Evolutionary conservation across 2,888 invertebrate species (phyloP).

Genomic region (Prenolepis imparis): DNA sequence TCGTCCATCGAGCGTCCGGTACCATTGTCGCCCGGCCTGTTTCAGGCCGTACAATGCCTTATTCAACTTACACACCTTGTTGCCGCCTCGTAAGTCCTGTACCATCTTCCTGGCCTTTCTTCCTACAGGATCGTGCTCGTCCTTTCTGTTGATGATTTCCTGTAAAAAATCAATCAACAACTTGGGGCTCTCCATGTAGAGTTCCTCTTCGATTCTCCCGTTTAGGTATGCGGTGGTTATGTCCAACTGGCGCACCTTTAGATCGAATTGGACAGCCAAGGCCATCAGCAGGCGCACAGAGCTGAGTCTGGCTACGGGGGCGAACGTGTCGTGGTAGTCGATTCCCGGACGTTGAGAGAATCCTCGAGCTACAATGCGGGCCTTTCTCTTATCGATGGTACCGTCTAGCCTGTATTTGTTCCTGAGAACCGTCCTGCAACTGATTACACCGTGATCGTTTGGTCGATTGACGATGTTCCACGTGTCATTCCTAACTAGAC

Average conservation of each 20-base stretch:
- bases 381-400: neutral
- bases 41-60: neutral
- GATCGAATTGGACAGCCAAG: neutral
- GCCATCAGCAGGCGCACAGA: neutral
- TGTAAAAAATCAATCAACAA: neutral
- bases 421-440: neutral
- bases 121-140: neutral
- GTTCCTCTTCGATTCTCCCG: neutral
- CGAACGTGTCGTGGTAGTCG: neutral
- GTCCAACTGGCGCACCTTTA: neutral
- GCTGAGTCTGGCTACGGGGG: neutral
- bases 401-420: neutral
- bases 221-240: neutral
- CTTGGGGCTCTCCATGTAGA: neutral
- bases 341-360: neutral
- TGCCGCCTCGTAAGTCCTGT: neutral
- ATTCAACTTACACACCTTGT: neutral
- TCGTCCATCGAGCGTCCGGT: neutral
- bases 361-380: neutral
- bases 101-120: neutral
- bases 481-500: neutral
- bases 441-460: neutral
- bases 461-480: neutral
- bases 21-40: neutral
- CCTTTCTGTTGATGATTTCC: neutral